Conservation (phyloP, 2,797 vertebrate species). For the Lithobates sylvaticus region DNA sequence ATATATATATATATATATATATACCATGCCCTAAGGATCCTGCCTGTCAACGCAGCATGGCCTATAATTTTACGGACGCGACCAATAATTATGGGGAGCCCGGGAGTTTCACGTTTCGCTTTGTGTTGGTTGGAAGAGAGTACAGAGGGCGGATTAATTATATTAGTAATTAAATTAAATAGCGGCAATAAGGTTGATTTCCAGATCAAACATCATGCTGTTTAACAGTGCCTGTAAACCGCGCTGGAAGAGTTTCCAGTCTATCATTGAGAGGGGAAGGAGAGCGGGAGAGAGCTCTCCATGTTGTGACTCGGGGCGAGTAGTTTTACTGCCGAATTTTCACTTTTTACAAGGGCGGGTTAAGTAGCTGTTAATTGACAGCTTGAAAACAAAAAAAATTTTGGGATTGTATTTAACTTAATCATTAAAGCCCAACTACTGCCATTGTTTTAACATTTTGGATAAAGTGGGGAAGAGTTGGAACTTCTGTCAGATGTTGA, state of each 20-base stretch:
- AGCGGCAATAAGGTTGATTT: slow-evolving; percentile 14
- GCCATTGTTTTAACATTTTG: no score
- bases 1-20: not conserved
- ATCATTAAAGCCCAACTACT: not conserved
- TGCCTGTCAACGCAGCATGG: slow-evolving; percentile 26
- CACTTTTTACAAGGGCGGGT: not conserved
- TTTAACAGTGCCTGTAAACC: slow-evolving; percentile 20
- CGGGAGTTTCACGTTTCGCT: slow-evolving; percentile 42
- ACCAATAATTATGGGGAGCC: slow-evolving; percentile 35
- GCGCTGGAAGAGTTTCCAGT: not conserved
- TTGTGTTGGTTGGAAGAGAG: slow-evolving; percentile 37
- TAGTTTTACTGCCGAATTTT: not conserved
- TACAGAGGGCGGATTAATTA: slow-evolving; percentile 41
- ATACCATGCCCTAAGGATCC: not conserved
- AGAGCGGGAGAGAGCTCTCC: not conserved
- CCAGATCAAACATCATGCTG: slow-evolving; percentile 18
- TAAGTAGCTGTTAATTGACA: not conserved
- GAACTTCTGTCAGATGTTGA: no score
- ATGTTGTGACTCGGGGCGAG: not conserved
- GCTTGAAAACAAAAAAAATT: not conserved
- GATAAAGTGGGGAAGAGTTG: no score
- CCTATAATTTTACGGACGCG: slow-evolving; percentile 22
- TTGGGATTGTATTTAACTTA: not conserved
- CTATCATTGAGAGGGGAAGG: not conserved
- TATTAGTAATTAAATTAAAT: slow-evolving; percentile 51